Conservation (phyloP, 2,888 invertebrate genomes). For the Agelastica alni region DNA sequence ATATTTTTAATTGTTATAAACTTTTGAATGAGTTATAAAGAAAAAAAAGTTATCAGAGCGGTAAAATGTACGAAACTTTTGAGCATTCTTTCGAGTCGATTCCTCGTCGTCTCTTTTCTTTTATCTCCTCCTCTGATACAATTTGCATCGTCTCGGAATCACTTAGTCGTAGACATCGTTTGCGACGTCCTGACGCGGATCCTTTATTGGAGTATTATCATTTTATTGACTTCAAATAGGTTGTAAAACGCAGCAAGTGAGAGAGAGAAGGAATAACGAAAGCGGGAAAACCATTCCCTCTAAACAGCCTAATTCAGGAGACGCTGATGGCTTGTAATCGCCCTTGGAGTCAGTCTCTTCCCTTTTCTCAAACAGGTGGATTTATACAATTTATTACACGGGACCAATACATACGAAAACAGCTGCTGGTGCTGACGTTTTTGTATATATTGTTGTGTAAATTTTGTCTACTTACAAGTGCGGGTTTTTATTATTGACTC, state of each 20-base stretch:
- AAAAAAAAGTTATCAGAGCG: no score
- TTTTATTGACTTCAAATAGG: constrained; percentile 63
- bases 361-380: constrained; percentile 57
- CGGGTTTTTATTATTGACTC: constrained; percentile 10
- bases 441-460: no score
- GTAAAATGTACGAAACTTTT: no score
- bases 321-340: constrained; percentile 59
- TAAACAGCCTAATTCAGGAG: constrained; percentile 59
- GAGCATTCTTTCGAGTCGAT: neutral
- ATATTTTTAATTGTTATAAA: no score
- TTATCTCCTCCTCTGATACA: constrained; percentile 54
- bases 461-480: constrained; percentile 15
- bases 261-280: constrained; percentile 52
- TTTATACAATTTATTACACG: constrained; percentile 52
- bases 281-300: constrained; percentile 56
- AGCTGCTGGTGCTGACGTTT: no score
- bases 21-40: no score
- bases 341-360: constrained; percentile 51
- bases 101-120: constrained; percentile 30
- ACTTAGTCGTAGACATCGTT: constrained; percentile 47
- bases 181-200: constrained; percentile 44
- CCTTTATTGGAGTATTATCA: constrained; percentile 60
- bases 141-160: constrained; percentile 57
- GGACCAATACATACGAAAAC: constrained; percentile 34
- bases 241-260: constrained; percentile 59